These are phyloP conservation scores for Hyposmocoma kahamanoa DNA, from an alignment of 1,140 invertebrate genomes.

Conservation along the genomic window DNA sequence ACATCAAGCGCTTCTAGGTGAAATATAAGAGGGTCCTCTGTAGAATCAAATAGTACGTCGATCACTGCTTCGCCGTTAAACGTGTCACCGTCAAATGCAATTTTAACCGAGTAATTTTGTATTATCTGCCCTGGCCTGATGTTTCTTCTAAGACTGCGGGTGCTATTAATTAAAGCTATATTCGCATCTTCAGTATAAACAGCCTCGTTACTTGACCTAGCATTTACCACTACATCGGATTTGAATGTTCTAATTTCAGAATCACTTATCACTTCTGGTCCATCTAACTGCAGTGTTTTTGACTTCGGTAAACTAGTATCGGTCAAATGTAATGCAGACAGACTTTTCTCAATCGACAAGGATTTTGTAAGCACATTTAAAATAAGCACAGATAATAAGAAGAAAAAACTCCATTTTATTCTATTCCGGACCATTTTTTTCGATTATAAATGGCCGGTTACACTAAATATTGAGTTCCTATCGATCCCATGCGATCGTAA, in stretches of 20 bases:
- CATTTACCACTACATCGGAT: no score
- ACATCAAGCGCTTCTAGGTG: conserved; percentile 30
- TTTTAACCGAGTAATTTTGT: conserved; percentile 27
- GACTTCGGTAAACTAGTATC: background rate
- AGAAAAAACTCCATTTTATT: conserved; percentile 34
- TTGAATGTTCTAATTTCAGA: no score
- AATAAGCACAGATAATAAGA: conserved; percentile 19
- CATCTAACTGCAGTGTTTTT: no score
- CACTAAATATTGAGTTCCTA: conserved; percentile 10
- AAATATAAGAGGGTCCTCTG: conserved; percentile 30
- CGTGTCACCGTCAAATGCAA: conserved; percentile 26
- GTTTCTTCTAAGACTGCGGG: conserved; percentile 5
- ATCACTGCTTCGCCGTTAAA: conserved; percentile 39
- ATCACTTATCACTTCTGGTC: no score
- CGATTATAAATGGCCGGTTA: conserved; percentile 23
- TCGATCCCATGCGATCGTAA: conserved; percentile 30
- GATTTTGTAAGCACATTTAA: conserved; percentile 28
- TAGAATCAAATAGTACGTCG: conserved; percentile 25
- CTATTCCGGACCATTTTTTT: conserved; percentile 45
- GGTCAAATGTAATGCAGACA: background rate
- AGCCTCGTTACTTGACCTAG: no score
- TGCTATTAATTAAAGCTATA: no score
- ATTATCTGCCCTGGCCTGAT: conserved; percentile 39
- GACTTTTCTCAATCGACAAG: conserved; percentile 16
- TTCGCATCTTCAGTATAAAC: background rate